Evolutionary conservation across 2,113 vertebrate species (phyloP).

Genomic region (Bucco capensis): DNA sequence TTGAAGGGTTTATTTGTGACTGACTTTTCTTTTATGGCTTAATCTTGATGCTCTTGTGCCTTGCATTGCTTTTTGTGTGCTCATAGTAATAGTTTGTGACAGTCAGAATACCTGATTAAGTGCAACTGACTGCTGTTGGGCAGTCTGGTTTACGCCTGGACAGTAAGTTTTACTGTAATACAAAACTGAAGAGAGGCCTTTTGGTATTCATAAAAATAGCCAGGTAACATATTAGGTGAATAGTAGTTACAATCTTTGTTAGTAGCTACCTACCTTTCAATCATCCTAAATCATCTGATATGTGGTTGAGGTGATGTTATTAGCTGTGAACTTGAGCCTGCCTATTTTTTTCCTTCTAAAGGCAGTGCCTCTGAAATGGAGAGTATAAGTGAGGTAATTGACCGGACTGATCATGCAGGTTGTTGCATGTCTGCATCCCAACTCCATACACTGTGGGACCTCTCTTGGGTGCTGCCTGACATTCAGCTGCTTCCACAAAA

Average conservation of each 20-base stretch:
- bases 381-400: background rate
- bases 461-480: background rate
- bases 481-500: background rate
- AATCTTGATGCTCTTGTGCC: background rate
- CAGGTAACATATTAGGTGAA: background rate
- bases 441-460: fast-evolving
- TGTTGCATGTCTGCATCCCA: background rate
- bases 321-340: background rate
- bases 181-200: background rate
- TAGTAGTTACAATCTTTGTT: background rate
- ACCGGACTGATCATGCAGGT: background rate
- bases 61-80: background rate
- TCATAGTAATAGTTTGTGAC: background rate
- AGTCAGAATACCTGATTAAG: background rate
- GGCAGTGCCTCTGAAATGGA: background rate
- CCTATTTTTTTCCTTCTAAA: background rate
- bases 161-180: background rate
- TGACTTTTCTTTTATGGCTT: background rate
- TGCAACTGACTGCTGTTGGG: background rate
- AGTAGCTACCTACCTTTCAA: background rate
- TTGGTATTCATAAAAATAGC: background rate
- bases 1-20: background rate
- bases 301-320: background rate
- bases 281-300: background rate
- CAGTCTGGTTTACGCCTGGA: background rate